Evolutionary conservation across 2,888 invertebrate species (phyloP).

Genomic region (Cacoxenus indagator): DNA sequence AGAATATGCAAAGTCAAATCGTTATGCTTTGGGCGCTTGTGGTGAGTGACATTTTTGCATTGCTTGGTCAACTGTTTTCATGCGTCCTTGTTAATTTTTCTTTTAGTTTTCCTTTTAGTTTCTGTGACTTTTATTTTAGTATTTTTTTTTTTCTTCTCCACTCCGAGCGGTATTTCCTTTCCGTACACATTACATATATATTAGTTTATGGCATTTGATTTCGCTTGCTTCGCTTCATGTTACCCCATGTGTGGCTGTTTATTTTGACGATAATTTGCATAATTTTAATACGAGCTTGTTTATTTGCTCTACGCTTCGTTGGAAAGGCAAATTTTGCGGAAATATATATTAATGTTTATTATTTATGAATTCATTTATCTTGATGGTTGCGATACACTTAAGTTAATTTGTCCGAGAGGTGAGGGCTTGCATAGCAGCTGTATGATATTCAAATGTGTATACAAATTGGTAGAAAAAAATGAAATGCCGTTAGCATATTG

Average conservation of each 20-base stretch:
- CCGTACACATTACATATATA: too few relatives aligned
- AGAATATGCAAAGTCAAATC: constrained; percentile 14
- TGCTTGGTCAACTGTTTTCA: neutral
- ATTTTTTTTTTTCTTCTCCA: too few relatives aligned
- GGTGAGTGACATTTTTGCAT: constrained; percentile 13
- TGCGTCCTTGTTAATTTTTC: constrained; percentile 4
- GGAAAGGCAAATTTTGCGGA: constrained; percentile 38
- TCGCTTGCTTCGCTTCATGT: too few relatives aligned
- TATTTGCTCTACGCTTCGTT: constrained; percentile 52
- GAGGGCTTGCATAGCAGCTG: neutral
- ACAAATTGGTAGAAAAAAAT: neutral
- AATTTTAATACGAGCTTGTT: constrained; percentile 63
- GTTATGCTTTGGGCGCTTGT: constrained; percentile 21
- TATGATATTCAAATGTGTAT: neutral
- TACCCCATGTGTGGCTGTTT: constrained; percentile 47
- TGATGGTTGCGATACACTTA: neutral
- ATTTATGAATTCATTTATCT: constrained; percentile 61
- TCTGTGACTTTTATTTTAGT: neutral
- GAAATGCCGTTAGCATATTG: too few relatives aligned
- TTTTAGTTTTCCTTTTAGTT: constrained; percentile 28
- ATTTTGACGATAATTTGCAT: constrained; percentile 60
- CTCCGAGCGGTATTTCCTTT: too few relatives aligned
- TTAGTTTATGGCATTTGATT: too few relatives aligned
- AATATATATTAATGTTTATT: constrained; percentile 51
- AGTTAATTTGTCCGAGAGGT: neutral